Evolutionary conservation across 2,888 invertebrate genomes (phyloP), one percentile per base, ranked within the genome.

Genomic region (Anticlea derivata): DNA sequence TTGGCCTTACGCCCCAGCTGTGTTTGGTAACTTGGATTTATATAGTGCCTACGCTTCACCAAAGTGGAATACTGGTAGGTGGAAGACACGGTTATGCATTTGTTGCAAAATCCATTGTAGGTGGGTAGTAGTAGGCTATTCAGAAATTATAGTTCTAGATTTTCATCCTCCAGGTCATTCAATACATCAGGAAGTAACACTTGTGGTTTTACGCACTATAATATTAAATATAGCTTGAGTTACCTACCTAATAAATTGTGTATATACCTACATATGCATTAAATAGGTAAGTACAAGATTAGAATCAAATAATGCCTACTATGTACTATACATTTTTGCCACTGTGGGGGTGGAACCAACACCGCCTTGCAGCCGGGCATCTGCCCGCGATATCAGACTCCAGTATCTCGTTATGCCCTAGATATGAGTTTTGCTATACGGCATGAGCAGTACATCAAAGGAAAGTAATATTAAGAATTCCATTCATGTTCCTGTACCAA

Each of bases 1-100:
- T 73, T 65, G 74, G 73, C 71, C 66, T 66, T 74, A 70, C 65
- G 61, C 61, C 61, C 56, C 63, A 63, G 60, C 63, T 68, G 55
- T 63, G 41, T 63, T 41, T 50, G 61, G 57, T 46, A 54, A 60
- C 35, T 23, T 45, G 24, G 12, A 51, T 49, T 53, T 48, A 58
- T 55, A 55, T 60, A 51, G 53, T 60, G 39, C 27, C 34, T 30
- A 5, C 12, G 10, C 33, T 10, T 6, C 7, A 30, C 22, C n/a
- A 11, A 43, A 10, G 4, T n/a, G 2, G 26, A 35, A 24, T 7
- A 11, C 5, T n/a, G 12, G 37, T 30, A 37, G 37, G 45, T 23
- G 31, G 31, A 24, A 13, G n/a, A 13, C 5, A 23, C 5, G 5
- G 22, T 12, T 22, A 5, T 40, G 11, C 12, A 1, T 6, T 1